Evolutionary conservation across 2,888 invertebrate species (phyloP).

Genomic region (Spicauda simplicius): DNA sequence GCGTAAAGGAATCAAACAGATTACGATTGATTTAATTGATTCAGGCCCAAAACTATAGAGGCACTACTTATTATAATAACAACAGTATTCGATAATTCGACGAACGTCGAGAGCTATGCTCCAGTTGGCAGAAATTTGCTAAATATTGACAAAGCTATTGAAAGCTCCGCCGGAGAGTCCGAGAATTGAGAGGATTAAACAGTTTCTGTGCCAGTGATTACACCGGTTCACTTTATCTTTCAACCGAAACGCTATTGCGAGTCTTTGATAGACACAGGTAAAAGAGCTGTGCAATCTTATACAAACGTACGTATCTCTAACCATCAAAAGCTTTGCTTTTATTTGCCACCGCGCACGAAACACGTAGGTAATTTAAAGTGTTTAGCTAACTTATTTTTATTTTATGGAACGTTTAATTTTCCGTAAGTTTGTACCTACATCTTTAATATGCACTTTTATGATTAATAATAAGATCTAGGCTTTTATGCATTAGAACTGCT

Average conservation of each 20-base stretch:
- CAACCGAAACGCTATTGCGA: slow-evolving; percentile 31
- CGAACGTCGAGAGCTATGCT: slow-evolving; percentile 37
- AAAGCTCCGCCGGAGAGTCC: slow-evolving; percentile 29
- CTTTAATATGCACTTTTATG: no score
- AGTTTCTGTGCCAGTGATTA: slow-evolving; percentile 36
- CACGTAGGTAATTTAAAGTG: not conserved
- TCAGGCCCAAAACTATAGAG: not conserved
- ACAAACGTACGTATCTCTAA: slow-evolving; percentile 6
- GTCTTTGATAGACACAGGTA: slow-evolving; percentile 21
- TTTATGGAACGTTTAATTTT: no score
- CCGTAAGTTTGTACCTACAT: no score
- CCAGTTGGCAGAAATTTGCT: slow-evolving; percentile 34
- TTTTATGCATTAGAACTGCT: no score
- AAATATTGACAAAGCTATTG: slow-evolving; percentile 37
- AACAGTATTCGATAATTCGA: slow-evolving; percentile 32
- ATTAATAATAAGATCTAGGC: no score
- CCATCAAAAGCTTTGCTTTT: slow-evolving; percentile 4
- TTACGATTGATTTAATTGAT: no score
- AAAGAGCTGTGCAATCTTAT: slow-evolving; percentile 21
- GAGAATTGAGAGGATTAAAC: slow-evolving; percentile 37
- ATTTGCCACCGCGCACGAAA: not conserved
- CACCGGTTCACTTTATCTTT: slow-evolving; percentile 34
- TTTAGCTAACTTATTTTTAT: not conserved
- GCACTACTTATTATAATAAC: slow-evolving; percentile 1
- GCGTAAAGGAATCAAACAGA: no score